phyloP scores from a whole-genome alignment of 2,113 vertebrate species.

The Chaenocephalus aceratus region DNA sequence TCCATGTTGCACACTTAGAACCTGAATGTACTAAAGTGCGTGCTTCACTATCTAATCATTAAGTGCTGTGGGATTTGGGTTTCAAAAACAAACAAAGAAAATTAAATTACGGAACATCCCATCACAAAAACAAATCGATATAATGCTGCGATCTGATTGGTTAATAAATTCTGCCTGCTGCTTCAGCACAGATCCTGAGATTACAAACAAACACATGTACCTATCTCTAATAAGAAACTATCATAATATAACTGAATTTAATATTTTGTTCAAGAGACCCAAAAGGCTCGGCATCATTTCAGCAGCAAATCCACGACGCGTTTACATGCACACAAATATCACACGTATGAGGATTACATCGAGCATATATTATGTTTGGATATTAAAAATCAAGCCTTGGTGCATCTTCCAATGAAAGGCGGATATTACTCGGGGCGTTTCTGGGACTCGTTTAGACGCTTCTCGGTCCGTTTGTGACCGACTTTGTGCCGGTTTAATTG shows the following conservation, averaged over 20 bases:
- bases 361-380: no score
- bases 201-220: constrained; percentile 68
- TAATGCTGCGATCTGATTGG: constrained; percentile 72
- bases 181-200: constrained; percentile 79
- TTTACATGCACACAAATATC: no score
- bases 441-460: no score
- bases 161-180: constrained; percentile 69
- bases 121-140: no score
- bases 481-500: no score
- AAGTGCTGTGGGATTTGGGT: constrained; percentile 93
- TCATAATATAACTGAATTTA: constrained; percentile 46
- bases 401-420: no score
- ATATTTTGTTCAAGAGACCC: constrained; percentile 44
- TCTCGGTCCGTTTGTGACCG: no score
- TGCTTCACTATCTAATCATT: constrained; percentile 86
- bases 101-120: background rate
- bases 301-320: background rate
- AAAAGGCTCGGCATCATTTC: constrained; percentile 44
- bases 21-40: constrained; percentile 92
- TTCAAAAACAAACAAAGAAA: constrained; percentile 73
- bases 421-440: no score
- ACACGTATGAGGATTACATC: no score
- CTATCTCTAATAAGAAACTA: constrained; percentile 51
- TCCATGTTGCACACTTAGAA: constrained; percentile 79
- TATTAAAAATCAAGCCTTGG: no score